Conservation (phyloP, 2,797 vertebrate genomes). For the Rhinoraja longicauda region DNA sequence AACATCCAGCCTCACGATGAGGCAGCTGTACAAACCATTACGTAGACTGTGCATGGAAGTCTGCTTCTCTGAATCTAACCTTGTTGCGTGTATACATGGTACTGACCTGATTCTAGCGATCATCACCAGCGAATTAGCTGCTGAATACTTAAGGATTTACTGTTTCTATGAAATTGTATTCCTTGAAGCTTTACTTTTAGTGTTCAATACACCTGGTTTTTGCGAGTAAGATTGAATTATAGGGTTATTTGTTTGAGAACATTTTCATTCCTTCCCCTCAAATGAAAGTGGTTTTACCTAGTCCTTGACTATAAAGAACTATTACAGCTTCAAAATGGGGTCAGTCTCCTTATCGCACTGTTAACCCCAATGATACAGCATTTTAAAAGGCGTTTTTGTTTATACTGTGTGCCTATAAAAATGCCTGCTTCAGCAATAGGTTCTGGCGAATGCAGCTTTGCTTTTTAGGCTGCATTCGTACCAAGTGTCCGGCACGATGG, state of each 20-base stretch:
- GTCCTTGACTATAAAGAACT: neutral
- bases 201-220: neutral
- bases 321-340: neutral
- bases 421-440: too few relatives aligned
- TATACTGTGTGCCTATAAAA: too few relatives aligned
- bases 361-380: neutral
- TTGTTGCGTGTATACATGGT: neutral
- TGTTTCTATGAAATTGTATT: neutral
- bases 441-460: too few relatives aligned
- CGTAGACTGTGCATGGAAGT: neutral
- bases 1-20: neutral
- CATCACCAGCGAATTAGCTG: neutral
- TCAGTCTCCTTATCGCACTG: neutral
- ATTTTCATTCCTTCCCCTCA: neutral
- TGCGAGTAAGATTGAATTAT: neutral
- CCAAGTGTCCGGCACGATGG: neutral
- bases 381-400: neutral
- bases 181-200: neutral
- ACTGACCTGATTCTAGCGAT: neutral
- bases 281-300: neutral
- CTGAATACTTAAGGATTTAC: neutral
- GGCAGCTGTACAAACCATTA: conserved; percentile 14
- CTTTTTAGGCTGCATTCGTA: too few relatives aligned
- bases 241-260: neutral
- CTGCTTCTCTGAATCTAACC: neutral